Percentiles rank a stretch among this genome's conserved stretches.
Conservation (phyloP, 2,113 vertebrate genomes). For the Scatophagus argus region DNA sequence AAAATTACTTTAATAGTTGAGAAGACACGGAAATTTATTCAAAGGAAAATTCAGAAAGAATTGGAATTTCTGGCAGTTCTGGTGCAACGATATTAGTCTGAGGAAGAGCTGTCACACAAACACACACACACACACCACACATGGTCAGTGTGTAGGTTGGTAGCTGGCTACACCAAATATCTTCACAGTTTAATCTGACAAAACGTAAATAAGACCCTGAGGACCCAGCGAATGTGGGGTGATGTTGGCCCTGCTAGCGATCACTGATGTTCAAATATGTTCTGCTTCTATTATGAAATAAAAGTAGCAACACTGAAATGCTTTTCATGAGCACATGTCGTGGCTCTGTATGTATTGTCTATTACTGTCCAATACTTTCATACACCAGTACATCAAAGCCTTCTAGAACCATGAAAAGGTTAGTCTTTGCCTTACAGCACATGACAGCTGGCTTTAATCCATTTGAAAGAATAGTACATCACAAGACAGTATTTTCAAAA, state of each 20-base stretch:
- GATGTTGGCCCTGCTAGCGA: neutral
- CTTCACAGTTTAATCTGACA: neutral
- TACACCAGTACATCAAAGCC: constrained; percentile 41
- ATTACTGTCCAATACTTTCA: constrained; percentile 18
- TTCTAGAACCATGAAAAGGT: constrained; percentile 34
- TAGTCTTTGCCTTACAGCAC: constrained; percentile 32
- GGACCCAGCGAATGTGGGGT: neutral
- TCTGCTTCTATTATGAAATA: neutral
- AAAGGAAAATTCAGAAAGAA: neutral
- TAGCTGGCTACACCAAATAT: constrained; percentile 6
- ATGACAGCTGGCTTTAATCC: constrained; percentile 48
- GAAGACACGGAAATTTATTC: constrained; percentile 3
- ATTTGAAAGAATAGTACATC: constrained; percentile 59
- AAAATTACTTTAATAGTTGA: too few species aligned
- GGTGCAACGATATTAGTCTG: constrained; percentile 6
- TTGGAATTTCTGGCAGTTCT: neutral
- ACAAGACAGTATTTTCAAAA: constrained; percentile 46
- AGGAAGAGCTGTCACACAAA: neutral
- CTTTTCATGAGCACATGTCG: neutral
- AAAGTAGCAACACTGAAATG: neutral
- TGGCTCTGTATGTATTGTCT: neutral
- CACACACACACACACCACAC: neutral
- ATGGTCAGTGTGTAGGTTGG: neutral
- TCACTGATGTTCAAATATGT: neutral
- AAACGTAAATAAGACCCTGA: neutral